phyloP scores from a whole-genome alignment of 2,797 vertebrate genomes.

The Saguinus oedipus region DNA sequence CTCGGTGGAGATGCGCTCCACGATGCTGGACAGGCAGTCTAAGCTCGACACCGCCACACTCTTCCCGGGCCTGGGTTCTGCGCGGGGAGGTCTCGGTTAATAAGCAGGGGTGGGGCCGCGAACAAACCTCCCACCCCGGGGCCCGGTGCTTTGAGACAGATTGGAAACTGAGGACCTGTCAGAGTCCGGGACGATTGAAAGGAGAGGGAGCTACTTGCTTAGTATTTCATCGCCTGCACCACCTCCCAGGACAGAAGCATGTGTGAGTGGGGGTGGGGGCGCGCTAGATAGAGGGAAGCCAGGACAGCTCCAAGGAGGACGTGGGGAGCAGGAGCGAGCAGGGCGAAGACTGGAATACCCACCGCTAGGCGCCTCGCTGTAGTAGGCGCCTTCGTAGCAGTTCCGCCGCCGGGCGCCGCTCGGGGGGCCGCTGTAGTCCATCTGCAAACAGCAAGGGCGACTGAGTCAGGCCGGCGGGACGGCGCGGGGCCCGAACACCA shows the following conservation, averaged over 20 bases:
- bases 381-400: slow-evolving; percentile 89
- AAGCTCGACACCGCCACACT: slow-evolving; percentile 93
- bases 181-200: neutral
- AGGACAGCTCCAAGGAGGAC: neutral
- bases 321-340: neutral
- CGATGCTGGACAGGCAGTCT: slow-evolving; percentile 97
- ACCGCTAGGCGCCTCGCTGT: slow-evolving; percentile 89
- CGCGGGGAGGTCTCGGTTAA: neutral
- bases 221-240: neutral
- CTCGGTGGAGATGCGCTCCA: slow-evolving; percentile 96
- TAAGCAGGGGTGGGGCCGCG: neutral
- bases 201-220: neutral
- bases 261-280: fast-evolving
- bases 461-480: neutral
- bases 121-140: neutral
- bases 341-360: slow-evolving; percentile 72
- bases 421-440: slow-evolving; percentile 91
- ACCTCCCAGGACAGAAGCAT: neutral
- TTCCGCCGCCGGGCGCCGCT: slow-evolving; percentile 87
- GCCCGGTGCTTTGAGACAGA: neutral
- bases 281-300: neutral
- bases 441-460: slow-evolving; percentile 84
- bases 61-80: slow-evolving; percentile 89
- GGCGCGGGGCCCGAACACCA: neutral
- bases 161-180: neutral